Percentiles rank a stretch among this genome's conserved stretches.
phyloP scores from a whole-genome alignment of 1,140 invertebrate genomes.

The Orchestia grillus region DNA sequence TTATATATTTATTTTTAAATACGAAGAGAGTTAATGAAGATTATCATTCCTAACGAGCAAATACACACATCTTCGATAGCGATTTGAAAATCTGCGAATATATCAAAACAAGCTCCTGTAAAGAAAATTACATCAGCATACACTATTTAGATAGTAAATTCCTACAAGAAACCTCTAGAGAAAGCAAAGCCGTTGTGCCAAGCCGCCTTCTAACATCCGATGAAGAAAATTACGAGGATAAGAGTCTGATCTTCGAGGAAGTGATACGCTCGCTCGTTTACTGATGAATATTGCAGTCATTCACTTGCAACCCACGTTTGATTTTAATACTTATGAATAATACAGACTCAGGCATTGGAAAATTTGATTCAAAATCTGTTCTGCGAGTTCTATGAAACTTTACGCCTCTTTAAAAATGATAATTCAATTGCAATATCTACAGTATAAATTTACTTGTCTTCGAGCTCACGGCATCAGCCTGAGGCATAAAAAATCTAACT shows the following conservation, averaged over 20 bases:
- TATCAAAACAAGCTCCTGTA: not conserved
- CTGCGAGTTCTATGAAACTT: too few species aligned
- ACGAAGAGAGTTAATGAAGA: not conserved
- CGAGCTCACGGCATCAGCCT: not conserved
- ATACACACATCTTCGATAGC: not conserved
- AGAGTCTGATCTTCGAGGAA: not conserved
- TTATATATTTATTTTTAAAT: not conserved
- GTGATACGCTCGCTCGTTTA: not conserved
- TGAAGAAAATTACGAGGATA: not conserved
- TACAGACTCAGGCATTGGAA: not conserved
- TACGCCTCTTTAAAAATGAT: not conserved
- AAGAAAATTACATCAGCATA: not conserved
- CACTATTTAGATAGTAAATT: not conserved
- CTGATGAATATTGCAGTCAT: not conserved
- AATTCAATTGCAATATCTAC: not conserved
- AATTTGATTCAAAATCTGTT: too few species aligned
- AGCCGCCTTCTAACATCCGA: not conserved
- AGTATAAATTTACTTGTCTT: not conserved
- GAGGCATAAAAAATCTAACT: not conserved
- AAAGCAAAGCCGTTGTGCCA: not conserved
- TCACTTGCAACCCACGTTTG: not conserved
- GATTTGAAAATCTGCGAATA: not conserved
- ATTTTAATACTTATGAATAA: not conserved
- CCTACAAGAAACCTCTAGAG: not conserved
- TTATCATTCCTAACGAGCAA: not conserved